phyloP scores from a whole-genome alignment of 2,888 invertebrate genomes.

The Lepeophtheirus nordmannii region DNA sequence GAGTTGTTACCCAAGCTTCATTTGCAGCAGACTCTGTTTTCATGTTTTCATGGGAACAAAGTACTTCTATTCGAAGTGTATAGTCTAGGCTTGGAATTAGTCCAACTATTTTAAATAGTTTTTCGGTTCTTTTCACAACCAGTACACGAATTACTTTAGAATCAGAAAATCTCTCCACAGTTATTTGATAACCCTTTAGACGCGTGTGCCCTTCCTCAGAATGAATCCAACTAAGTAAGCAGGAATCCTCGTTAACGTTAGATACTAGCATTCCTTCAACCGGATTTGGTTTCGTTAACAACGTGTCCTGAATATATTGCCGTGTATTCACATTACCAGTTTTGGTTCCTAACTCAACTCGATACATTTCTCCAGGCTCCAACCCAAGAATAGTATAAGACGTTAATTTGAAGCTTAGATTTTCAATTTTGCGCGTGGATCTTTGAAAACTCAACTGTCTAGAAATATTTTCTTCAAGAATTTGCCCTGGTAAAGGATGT shows the following conservation, averaged over 20 bases:
- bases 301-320: slow-evolving; percentile 14
- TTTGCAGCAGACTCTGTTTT: not conserved
- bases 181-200: slow-evolving; percentile 11
- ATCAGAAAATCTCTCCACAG: not conserved
- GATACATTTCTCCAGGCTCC: slow-evolving; percentile 17
- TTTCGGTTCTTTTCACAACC: slow-evolving; percentile 1
- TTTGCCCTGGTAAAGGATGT: not conserved
- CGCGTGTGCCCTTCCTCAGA: slow-evolving; percentile 17
- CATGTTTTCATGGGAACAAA: not conserved
- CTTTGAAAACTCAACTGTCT: not conserved
- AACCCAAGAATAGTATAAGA: slow-evolving; percentile 18
- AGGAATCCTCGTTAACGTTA: not conserved
- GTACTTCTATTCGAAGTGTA: slow-evolving; percentile 1
- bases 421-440: not conserved
- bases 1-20: not conserved
- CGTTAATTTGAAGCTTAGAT: slow-evolving; percentile 19
- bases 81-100: slow-evolving; percentile 1
- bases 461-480: not conserved
- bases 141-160: not conserved
- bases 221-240: slow-evolving; percentile 9
- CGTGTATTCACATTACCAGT: slow-evolving; percentile 18
- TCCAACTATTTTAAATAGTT: slow-evolving; percentile 3
- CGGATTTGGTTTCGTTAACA: slow-evolving; percentile 12
- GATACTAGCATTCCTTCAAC: not conserved
- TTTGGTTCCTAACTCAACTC: slow-evolving; percentile 8